Percentiles rank a stretch among this genome's conserved stretches.
phyloP scores from a whole-genome alignment of 2,888 invertebrate genomes.

The Ptilodon capucinus region DNA sequence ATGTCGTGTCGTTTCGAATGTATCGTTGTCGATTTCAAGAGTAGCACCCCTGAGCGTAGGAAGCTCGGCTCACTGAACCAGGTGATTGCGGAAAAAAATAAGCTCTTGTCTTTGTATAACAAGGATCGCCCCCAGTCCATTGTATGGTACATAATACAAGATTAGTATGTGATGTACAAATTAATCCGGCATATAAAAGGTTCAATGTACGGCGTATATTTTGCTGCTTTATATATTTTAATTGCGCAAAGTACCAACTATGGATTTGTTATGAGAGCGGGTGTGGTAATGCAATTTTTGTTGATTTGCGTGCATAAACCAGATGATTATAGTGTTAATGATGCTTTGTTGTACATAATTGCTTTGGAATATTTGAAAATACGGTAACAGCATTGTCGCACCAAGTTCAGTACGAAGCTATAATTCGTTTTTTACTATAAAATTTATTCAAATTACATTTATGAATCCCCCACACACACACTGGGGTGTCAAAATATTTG shows the following conservation, averaged over 20 bases:
- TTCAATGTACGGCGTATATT: slow-evolving; percentile 67
- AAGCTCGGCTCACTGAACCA: too few relatives aligned
- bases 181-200: slow-evolving; percentile 27
- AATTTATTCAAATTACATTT: too few relatives aligned
- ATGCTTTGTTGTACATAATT: slow-evolving; percentile 16
- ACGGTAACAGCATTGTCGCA: background rate
- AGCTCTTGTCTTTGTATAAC: too few relatives aligned
- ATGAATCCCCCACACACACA: too few relatives aligned
- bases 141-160: too few relatives aligned
- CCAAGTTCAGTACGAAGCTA: background rate
- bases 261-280: slow-evolving; percentile 24
- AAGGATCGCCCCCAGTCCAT: too few relatives aligned
- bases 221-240: slow-evolving; percentile 76
- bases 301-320: slow-evolving; percentile 67
- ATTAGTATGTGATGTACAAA: too few relatives aligned
- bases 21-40: too few relatives aligned
- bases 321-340: slow-evolving; percentile 2
- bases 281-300: slow-evolving; percentile 70
- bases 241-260: slow-evolving; percentile 43
- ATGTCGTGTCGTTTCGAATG: too few relatives aligned
- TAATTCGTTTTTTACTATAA: background rate
- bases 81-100: too few relatives aligned
- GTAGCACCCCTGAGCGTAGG: too few relatives aligned
- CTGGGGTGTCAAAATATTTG: too few relatives aligned
- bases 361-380: slow-evolving; percentile 1